Conservation (phyloP, 2,113 vertebrate species). For the Rhinolophus ferrumequinum region DNA sequence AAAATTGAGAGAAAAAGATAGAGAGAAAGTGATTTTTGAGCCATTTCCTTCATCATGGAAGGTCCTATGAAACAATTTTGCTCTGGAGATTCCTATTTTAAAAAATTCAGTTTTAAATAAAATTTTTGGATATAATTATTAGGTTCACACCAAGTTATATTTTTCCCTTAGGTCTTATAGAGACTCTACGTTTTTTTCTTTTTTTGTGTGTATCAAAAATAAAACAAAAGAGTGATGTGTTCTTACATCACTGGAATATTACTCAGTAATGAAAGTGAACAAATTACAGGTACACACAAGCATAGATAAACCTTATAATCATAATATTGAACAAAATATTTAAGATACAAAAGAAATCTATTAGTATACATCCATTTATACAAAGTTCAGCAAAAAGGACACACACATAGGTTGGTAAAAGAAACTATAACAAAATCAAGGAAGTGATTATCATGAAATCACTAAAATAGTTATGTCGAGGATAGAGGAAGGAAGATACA, state of each 20-base stretch:
- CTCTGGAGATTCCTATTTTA: neutral
- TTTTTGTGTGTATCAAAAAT: neutral
- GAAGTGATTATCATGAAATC: neutral
- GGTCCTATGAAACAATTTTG: neutral
- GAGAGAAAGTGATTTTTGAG: neutral
- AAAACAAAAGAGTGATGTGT: neutral
- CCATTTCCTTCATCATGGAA: neutral
- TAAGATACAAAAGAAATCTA: neutral
- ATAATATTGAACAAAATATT: neutral
- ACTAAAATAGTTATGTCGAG: neutral
- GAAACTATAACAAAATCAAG: neutral
- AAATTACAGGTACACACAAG: neutral
- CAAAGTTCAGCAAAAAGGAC: constrained; percentile 35
- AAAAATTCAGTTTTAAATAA: neutral
- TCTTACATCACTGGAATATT: neutral
- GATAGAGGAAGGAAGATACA: neutral
- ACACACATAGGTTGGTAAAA: neutral
- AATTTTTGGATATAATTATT: neutral
- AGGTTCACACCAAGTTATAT: neutral
- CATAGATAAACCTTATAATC: neutral
- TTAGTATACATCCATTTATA: neutral
- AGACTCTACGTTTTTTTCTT: neutral
- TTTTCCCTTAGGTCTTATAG: neutral
- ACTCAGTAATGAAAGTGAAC: neutral
- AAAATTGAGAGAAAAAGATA: neutral